Conservation (phyloP, 2,888 invertebrate species). For the Lochmaea capreae region DNA sequence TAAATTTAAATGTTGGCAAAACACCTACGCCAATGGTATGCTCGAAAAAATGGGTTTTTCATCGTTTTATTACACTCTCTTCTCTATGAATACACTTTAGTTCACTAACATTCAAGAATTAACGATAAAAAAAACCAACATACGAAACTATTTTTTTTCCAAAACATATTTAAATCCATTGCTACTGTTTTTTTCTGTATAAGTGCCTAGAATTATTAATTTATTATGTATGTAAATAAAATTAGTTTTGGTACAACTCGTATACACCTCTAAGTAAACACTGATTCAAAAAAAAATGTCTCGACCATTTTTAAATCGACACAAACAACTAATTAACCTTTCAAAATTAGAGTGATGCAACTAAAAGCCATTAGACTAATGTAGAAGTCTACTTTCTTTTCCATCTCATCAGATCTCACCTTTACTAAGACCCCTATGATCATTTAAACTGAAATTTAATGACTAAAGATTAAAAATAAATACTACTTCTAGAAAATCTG, state of each 20-base stretch:
- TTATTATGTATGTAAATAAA: too few relatives aligned
- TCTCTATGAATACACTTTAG: too few relatives aligned
- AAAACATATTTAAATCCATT: too few relatives aligned
- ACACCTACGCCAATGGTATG: too few relatives aligned
- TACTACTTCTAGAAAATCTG: neutral
- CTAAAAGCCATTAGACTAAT: conserved; percentile 15
- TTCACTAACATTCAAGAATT: too few relatives aligned
- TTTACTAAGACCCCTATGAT: conserved; percentile 8
- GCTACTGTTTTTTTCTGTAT: too few relatives aligned
- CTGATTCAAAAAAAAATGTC: neutral
- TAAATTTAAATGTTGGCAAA: too few relatives aligned
- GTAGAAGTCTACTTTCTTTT: conserved; percentile 14
- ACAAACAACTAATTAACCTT: conserved; percentile 10
- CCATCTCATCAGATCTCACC: conserved; percentile 13
- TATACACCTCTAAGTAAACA: neutral
- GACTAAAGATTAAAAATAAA: neutral
- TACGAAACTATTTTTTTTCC: too few relatives aligned
- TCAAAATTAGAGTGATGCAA: conserved; percentile 16
- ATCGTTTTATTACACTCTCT: too few relatives aligned
- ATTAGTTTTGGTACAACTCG: neutral
- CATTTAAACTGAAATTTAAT: neutral
- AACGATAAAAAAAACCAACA: too few relatives aligned
- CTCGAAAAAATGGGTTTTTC: too few relatives aligned
- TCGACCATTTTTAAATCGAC: neutral
- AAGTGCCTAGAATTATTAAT: too few relatives aligned